phyloP scores from a whole-genome alignment of 2,888 invertebrate genomes.

The Eilema sororculum region DNA sequence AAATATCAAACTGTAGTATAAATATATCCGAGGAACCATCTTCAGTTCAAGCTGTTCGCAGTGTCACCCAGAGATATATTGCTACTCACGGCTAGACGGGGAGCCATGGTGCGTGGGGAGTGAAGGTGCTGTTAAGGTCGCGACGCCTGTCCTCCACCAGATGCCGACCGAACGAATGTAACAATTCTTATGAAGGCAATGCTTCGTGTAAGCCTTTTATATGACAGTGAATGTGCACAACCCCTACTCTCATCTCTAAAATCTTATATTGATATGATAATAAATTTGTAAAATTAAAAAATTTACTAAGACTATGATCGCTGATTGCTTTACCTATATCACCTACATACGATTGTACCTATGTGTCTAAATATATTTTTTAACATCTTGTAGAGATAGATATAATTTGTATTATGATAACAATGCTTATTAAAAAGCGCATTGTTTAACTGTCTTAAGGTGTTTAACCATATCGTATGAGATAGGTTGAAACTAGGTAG shows the following conservation, averaged over 20 bases:
- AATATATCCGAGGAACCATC: neutral
- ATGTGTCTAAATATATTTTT: neutral
- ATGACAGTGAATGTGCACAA: constrained; percentile 78
- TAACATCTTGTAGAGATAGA: neutral
- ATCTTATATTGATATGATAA: constrained; percentile 57
- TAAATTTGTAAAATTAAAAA: constrained; percentile 56
- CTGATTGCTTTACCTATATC: constrained; percentile 27
- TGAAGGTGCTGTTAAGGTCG: constrained; percentile 52
- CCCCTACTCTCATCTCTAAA: constrained; percentile 71
- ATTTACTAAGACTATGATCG: constrained; percentile 27
- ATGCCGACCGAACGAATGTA: constrained; percentile 59
- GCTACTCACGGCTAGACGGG: constrained; percentile 77
- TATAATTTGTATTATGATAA: no score
- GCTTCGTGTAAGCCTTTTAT: constrained; percentile 72
- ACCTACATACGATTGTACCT: constrained; percentile 12
- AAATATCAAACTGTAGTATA: neutral
- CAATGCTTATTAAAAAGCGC: no score
- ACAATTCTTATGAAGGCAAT: constrained; percentile 64
- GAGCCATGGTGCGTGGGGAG: constrained; percentile 75
- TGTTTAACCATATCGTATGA: neutral
- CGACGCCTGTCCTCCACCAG: constrained; percentile 59
- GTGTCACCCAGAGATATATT: constrained; percentile 35
- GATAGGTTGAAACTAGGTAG: neutral
- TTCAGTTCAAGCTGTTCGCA: constrained; percentile 39
- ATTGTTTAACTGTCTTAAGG: neutral